Base-by-base conservation (phyloP, 2,888 invertebrate genomes). In the Smittia sp. region DNA sequence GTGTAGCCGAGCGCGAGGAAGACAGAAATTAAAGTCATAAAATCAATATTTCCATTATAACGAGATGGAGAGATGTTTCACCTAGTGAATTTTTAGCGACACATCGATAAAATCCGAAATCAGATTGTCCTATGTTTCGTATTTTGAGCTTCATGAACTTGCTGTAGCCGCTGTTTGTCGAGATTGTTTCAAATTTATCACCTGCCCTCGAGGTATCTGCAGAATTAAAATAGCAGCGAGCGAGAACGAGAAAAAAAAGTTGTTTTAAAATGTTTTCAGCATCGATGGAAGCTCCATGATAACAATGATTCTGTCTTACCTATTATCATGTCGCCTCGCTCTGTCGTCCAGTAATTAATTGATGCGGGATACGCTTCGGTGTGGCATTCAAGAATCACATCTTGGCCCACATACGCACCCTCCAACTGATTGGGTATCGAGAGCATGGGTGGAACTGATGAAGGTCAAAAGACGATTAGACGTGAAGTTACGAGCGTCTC, bases 321-420 rank as follows among this genome's bases (percentile, higher is more conserved):
- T 83, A 94, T 92, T 79, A 94, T 94, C 94, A 94, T 94, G 80
- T 94, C 93, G 65, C 94, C 94, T 75, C 90, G 87, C 78, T 94
- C 93, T 6, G 92, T 94, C 41, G 94, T 94, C 95, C 95, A 96
- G 82, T 95, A 96, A 86, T 94, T 95, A 81, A 95, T 94, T 73
- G 95, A 94, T 76, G 91, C 91, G 39, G 95, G 95, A 81, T 92
- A 94, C 58, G 95, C 94, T 82, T 96, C 95, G 0, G 94, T 94
- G 82, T 93, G 92, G 80, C 95, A 95, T 82, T 93, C 94, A 76
- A 95, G 84, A 58, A 90, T 89, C 75, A 94, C 93, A 80, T 94
- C 92, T 83, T 94, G 94, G 4, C 94, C 93, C 76, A 93, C 83
- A 82, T 94, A 93, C 74, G 94, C 94, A 58, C 91, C 94, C 82